Conservation (phyloP, 2,797 vertebrate species). For the Glossophaga mutica region DNA sequence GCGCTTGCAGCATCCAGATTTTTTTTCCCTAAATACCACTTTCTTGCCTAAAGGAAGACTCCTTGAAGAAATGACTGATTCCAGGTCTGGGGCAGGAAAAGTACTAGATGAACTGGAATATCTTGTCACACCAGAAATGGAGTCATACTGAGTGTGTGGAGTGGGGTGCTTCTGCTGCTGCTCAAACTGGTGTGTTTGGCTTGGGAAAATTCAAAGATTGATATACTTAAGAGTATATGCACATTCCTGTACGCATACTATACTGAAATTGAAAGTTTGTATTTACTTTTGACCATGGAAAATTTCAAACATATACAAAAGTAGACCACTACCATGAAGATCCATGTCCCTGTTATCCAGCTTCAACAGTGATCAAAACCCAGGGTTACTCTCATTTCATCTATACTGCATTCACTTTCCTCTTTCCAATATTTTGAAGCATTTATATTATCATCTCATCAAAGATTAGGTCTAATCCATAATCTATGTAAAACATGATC, state of each 20-base stretch:
- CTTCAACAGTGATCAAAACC: background rate
- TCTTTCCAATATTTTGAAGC: background rate
- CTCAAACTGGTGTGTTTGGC: background rate
- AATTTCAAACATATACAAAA: background rate
- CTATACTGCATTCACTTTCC: background rate
- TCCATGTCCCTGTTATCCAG: background rate
- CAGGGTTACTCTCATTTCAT: background rate
- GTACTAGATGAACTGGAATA: background rate
- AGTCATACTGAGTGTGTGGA: background rate
- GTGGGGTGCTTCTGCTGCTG: background rate
- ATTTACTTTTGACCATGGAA: background rate
- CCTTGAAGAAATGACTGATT: background rate
- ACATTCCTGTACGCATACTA: background rate
- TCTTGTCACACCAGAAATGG: background rate
- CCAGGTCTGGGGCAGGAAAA: background rate
- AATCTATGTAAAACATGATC: background rate
- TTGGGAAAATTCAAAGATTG: background rate
- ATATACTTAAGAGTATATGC: background rate
- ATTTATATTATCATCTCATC: background rate
- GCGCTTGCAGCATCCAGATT: background rate
- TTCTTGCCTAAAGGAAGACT: background rate
- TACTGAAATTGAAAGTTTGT: background rate
- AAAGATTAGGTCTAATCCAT: background rate
- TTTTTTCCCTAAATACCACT: background rate
- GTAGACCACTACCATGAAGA: background rate